These are phyloP conservation scores for Micronisus gabar DNA, from an alignment of 2,113 vertebrate species.

Conservation along the genomic window DNA sequence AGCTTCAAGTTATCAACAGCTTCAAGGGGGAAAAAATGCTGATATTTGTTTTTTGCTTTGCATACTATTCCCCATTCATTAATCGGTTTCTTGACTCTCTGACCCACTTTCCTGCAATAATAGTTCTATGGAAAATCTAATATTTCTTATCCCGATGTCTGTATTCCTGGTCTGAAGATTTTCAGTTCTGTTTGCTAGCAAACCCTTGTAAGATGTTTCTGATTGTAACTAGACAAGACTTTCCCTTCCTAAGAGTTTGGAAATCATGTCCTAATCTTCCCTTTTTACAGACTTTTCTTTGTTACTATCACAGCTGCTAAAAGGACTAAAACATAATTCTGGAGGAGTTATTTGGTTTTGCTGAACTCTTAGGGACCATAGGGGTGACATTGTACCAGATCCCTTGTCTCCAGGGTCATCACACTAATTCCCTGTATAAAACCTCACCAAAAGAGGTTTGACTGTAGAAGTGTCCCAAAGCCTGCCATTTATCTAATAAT, in stretches of 20 bases:
- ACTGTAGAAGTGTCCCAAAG: background rate
- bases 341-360: background rate
- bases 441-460: background rate
- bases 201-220: background rate
- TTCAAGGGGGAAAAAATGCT: conserved; percentile 48
- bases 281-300: background rate
- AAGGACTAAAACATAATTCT: background rate
- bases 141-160: conserved; percentile 55
- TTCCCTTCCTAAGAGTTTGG: background rate
- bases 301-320: background rate
- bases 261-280: background rate
- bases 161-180: conserved; percentile 14
- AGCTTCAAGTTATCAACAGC: conserved; percentile 69
- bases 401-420: background rate
- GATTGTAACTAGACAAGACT: background rate
- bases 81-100: conserved; percentile 69
- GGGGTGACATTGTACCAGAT: background rate
- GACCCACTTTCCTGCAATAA: conserved; percentile 77
- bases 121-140: conserved; percentile 70
- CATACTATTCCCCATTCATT: conserved; percentile 67
- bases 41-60: conserved; percentile 67
- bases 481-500: background rate
- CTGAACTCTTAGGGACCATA: background rate
- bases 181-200: conserved; percentile 16
- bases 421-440: background rate